Evolutionary conservation across 2,888 invertebrate genomes (phyloP), one percentile per base, ranked within the genome.

Genomic region (Heteromurus nitidus): DNA sequence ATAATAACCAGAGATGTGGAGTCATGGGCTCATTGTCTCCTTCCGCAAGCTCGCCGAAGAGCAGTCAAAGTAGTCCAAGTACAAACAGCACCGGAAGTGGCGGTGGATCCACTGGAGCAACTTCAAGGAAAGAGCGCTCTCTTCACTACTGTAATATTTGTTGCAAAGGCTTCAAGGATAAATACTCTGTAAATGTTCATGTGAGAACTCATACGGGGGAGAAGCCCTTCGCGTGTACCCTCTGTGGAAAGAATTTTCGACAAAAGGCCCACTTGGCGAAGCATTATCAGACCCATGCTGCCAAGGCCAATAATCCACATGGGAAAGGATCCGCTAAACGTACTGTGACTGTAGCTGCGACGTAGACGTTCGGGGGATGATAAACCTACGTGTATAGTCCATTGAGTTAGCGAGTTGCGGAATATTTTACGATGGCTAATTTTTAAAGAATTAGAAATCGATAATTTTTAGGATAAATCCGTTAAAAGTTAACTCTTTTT

Each of bases 191-290:
- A 75, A 98, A 98, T 89, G 98, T 98, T 62, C 99, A 99, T 90
- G 96, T 98, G 87, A 92, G 98, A 87, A 98, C 98, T 28, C 99
- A 99, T 89, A 98, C 98, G 0, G 98, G 98, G 0, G 98, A 99
- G 90, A 98, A 99, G 89, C 98, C 99, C 0, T 99, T 99, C 90
- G 93, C 95, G 42, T 99, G 99, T 89, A 94, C 94, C 20, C 92
- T 97, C 77, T 99, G 99, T 89, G 96, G 96, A 85, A 97, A 96
- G 89, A 95, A 95, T 88, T 96, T 96, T 90, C 92, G 96, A 65
- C 96, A 96, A 89, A 96, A 96, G 89, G 96, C 96, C 0, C 96
- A 96, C 88, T 91, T 96, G 87, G 96, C 96, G 82, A 96, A 96
- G 89, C 96, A 96, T 90, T 95, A 96, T 89, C 96, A 96, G 91